Conservation (phyloP, 2,797 vertebrate species). For the Muscicapa striata region DNA sequence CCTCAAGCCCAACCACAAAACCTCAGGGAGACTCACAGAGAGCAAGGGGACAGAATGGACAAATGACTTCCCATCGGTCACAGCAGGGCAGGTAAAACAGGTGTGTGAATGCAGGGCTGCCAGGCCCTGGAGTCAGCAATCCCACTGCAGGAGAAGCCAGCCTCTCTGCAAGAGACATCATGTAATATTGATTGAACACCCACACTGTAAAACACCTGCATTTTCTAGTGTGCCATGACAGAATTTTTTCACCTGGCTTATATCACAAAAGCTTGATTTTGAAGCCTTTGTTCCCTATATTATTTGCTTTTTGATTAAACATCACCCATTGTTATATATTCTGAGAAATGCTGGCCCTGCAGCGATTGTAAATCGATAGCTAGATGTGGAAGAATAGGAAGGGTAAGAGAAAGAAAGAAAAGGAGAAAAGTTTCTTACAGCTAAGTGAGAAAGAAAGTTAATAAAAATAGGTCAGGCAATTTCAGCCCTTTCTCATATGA, state of each 20-base stretch:
- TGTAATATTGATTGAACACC: not conserved
- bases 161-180: not conserved
- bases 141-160: not conserved
- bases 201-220: not conserved
- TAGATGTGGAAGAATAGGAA: not conserved
- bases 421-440: not conserved
- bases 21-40: not conserved
- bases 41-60: not conserved
- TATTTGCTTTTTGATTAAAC: slow-evolving; percentile 56
- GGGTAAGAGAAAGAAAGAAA: not conserved
- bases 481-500: slow-evolving; percentile 3
- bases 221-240: not conserved
- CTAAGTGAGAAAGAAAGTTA: slow-evolving; percentile 9
- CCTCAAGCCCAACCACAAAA: not conserved
- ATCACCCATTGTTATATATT: slow-evolving; percentile 9
- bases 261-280: slow-evolving; percentile 44
- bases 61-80: not conserved
- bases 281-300: slow-evolving; percentile 1
- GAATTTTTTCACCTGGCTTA: slow-evolving; percentile 10
- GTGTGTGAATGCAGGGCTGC: not conserved
- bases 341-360: slow-evolving; percentile 26
- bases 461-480: slow-evolving; percentile 47
- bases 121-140: not conserved
- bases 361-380: slow-evolving; percentile 22
- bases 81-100: not conserved